Percentiles rank a stretch among this genome's conserved stretches.
phyloP scores from a whole-genome alignment of 2,888 invertebrate species.

The Apamea epomidion region DNA sequence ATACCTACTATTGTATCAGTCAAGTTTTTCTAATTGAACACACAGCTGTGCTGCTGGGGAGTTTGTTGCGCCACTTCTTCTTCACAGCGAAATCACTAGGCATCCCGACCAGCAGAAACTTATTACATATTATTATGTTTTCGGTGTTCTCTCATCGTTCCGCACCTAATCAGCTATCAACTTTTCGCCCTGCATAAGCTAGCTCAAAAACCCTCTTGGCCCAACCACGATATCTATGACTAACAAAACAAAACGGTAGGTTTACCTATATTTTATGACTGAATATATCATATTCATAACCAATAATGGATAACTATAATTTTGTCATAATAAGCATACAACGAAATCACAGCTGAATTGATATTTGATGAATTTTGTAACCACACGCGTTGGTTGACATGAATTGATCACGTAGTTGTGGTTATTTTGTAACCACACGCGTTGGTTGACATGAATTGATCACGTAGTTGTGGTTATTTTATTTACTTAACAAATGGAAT shows the following conservation, averaged over 20 bases:
- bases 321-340: not conserved
- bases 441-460: constrained; percentile 24
- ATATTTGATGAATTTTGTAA: constrained; percentile 30
- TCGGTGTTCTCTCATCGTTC: too few species aligned
- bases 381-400: constrained; percentile 16
- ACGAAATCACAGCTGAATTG: not conserved
- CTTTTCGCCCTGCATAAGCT: too few species aligned
- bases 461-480: constrained; percentile 20
- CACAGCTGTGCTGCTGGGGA: too few species aligned
- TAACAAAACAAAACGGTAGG: not conserved
- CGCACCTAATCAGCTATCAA: too few species aligned
- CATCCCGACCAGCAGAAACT: too few species aligned
- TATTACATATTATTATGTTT: too few species aligned
- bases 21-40: too few species aligned
- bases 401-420: constrained; percentile 24
- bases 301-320: not conserved
- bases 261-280: not conserved
- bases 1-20: too few species aligned
- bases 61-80: too few species aligned
- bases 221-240: too few species aligned
- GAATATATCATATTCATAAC: not conserved
- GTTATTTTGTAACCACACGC: constrained; percentile 27
- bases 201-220: too few species aligned
- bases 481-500: constrained; percentile 25
- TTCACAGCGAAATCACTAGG: too few species aligned